Conservation (phyloP, 1,140 invertebrate genomes). For the Forficula auricularia region DNA sequence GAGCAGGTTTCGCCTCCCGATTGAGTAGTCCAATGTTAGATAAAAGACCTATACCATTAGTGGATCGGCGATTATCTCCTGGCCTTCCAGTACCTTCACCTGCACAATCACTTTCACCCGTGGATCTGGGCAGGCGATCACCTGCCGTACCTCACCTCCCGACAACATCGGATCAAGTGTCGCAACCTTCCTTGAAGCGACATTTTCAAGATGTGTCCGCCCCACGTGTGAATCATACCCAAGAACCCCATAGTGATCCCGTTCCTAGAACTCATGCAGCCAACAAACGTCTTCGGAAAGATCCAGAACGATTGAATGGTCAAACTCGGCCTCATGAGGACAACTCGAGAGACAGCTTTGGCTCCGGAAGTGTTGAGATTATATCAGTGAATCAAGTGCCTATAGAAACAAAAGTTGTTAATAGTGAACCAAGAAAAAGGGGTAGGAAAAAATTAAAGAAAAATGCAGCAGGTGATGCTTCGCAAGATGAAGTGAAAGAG, state of each 20-base stretch:
- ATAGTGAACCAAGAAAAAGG: constrained; percentile 26
- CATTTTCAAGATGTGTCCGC: too few species aligned
- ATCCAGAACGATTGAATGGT: constrained; percentile 12
- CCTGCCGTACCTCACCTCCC: too few species aligned
- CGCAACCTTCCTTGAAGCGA: too few species aligned
- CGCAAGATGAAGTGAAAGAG: constrained; percentile 30
- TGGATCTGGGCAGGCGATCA: too few species aligned
- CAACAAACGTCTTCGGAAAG: constrained; percentile 42
- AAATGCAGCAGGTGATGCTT: too few species aligned
- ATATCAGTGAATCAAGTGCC: constrained; percentile 4
- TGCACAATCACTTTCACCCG: too few species aligned
- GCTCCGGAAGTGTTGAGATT: constrained; percentile 6
- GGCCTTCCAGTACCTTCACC: too few species aligned
- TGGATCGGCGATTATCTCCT: too few species aligned
- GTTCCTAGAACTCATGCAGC: constrained; percentile 41
- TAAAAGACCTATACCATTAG: too few species aligned
- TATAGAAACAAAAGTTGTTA: background rate
- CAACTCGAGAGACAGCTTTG: constrained; percentile 13
- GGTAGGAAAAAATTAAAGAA: constrained; percentile 31
- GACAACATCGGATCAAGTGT: too few species aligned
- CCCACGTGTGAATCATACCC: constrained; percentile 18
- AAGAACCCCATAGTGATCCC: constrained; percentile 24
- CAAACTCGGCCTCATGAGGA: too few species aligned
- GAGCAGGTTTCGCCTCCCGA: constrained; percentile 1
- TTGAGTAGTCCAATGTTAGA: too few species aligned